phyloP scores from a whole-genome alignment of 2,888 invertebrate genomes.

The Macaria notata region DNA sequence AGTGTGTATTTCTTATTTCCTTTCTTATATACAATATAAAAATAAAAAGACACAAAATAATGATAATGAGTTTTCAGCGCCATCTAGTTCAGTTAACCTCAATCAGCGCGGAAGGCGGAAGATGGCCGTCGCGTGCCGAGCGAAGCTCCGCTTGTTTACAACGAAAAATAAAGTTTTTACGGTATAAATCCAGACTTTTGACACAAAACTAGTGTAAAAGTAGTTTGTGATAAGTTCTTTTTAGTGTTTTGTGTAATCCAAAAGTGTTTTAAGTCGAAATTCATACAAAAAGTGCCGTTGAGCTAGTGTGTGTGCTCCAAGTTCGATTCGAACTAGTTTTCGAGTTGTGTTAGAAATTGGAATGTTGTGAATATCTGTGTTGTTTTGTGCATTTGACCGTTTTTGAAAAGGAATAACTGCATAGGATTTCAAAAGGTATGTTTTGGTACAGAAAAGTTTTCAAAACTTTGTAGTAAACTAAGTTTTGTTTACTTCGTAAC shows the following conservation, averaged over 20 bases:
- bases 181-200: constrained; percentile 46
- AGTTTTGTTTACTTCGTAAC: constrained; percentile 74
- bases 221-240: constrained; percentile 37
- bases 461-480: constrained; percentile 38
- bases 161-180: constrained; percentile 70
- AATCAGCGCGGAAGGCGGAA: constrained; percentile 72
- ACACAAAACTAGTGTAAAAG: constrained; percentile 53
- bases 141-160: constrained; percentile 76
- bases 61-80: constrained; percentile 32
- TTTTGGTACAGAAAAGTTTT: constrained; percentile 54
- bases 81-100: constrained; percentile 64
- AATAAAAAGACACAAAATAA: too few relatives aligned
- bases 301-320: constrained; percentile 48
- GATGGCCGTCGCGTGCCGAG: constrained; percentile 78
- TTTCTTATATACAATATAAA: too few relatives aligned
- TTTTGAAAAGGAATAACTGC: constrained; percentile 52
- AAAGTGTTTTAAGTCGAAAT: constrained; percentile 53
- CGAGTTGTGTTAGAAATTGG: constrained; percentile 74
- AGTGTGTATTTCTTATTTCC: too few relatives aligned
- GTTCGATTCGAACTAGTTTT: constrained; percentile 72
- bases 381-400: constrained; percentile 63
- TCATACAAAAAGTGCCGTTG: constrained; percentile 67
- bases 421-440: constrained; percentile 56
- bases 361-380: constrained; percentile 78
- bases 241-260: constrained; percentile 47